Evolutionary conservation across 2,888 invertebrate species (phyloP), one percentile per base, ranked within the genome.

Genomic region (Zaprionus bogoriensis): DNA sequence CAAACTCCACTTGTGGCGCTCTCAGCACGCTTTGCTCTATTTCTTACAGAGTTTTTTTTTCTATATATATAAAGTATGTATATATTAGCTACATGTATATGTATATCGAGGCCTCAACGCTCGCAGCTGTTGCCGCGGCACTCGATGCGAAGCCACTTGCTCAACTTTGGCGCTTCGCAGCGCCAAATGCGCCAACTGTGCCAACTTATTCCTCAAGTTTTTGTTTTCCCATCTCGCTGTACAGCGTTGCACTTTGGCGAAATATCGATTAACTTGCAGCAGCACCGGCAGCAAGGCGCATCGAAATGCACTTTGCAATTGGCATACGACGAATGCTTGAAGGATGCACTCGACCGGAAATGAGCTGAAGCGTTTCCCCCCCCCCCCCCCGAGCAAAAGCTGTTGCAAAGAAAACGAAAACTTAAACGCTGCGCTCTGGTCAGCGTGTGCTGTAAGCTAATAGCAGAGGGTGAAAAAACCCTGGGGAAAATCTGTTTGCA

Each of bases 131-230:
- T 73, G 46, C 55, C 53, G 4, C 5, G n/a, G n/a, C 14, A 1
- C 14, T 9, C 32, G 32, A n/a, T 14, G n/a, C 12, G 32, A 32
- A 32, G 62, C 69, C 51, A 66, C 69, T 68, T 64, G 41, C 32
- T 10, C 45, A 79, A 82, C 79, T 85, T 82, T 81, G 57, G 41
- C 63, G 62, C 55, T 70, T 67, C 63, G n/a, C n/a, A n/a, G n/a
- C n/a, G n/a, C n/a, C n/a, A n/a, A n/a, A n/a, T n/a, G n/a, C n/a
- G n/a, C n/a, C n/a, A n/a, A n/a, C n/a, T n/a, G n/a, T n/a, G n/a
- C n/a, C n/a, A n/a, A n/a, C n/a, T n/a, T n/a, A n/a, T n/a, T 28
- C 5, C 20, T 17, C 7, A 12, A 14, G 10, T 12, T 30, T 17
- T 27, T 44, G 32, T 20, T 27, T 17, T 36, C 32, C 12, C 12